Evolutionary conservation across 53 echinoderm and acorn worm species (phyloP).

Genomic region (Glandiceps talaboti): DNA sequence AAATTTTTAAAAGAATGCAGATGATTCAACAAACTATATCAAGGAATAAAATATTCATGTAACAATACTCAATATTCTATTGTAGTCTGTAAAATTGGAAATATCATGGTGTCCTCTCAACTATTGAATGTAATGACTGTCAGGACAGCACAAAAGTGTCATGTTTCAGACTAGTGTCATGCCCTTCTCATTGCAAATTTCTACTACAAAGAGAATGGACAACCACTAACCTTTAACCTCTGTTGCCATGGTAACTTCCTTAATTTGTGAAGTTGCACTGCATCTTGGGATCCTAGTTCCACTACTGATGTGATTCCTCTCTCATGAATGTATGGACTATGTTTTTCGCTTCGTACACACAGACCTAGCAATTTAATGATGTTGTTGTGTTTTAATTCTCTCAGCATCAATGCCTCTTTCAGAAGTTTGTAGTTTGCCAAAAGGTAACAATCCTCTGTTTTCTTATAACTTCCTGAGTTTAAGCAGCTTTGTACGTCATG

Average conservation of each 20-base stretch:
- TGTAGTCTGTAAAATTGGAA: too few species aligned
- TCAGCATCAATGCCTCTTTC: slow-evolving; percentile 83
- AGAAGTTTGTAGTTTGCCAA: slow-evolving; percentile 86
- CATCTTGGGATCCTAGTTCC: slow-evolving; percentile 45
- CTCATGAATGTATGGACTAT: slow-evolving; percentile 73
- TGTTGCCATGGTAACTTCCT: slow-evolving; percentile 31
- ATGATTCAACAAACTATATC: too few species aligned
- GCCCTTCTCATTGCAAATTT: too few species aligned
- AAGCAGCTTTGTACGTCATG: slow-evolving; percentile 65
- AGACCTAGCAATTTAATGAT: slow-evolving; percentile 70
- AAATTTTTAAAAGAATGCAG: too few species aligned
- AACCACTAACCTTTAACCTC: slow-evolving; percentile 60
- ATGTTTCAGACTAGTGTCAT: too few species aligned
- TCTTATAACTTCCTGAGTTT: slow-evolving; percentile 46
- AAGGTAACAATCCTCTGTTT: slow-evolving; percentile 77
- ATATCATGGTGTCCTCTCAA: too few species aligned
- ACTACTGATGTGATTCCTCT: slow-evolving; percentile 81
- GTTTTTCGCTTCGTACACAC: slow-evolving; percentile 84
- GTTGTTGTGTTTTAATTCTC: slow-evolving; percentile 55
- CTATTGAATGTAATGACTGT: too few species aligned
- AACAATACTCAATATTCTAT: too few species aligned
- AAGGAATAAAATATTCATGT: too few species aligned
- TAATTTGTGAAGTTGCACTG: slow-evolving; percentile 62
- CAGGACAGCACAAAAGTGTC: too few species aligned
- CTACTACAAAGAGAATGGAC: too few species aligned